These are phyloP conservation scores for Carassius auratus DNA, from an alignment of 2,113 vertebrate species.

Conservation along the genomic window DNA sequence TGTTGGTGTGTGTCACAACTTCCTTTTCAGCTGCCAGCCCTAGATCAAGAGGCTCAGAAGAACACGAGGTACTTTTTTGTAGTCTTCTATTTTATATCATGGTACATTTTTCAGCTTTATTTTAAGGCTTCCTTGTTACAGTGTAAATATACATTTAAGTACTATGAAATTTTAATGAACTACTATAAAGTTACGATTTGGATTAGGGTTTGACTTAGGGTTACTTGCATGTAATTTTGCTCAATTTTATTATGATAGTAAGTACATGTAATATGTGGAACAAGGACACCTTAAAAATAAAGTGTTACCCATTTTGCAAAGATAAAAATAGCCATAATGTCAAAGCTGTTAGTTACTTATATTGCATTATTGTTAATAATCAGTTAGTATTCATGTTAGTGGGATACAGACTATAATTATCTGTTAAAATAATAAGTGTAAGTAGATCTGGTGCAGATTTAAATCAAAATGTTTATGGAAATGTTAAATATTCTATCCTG, in stretches of 20 bases:
- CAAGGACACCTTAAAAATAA: no score
- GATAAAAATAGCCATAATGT: neutral
- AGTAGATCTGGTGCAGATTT: neutral
- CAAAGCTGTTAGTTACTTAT: neutral
- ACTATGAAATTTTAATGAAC: no score
- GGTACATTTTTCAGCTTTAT: neutral
- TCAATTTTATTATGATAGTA: no score
- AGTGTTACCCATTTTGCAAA: no score
- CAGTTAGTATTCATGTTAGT: neutral
- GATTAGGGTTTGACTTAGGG: no score
- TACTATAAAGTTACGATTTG: no score
- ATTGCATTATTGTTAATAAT: neutral
- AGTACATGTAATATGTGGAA: no score
- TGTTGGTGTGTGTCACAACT: constrained; percentile 66
- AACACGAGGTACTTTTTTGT: constrained; percentile 60
- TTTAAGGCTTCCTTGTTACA: no score
- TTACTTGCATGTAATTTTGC: no score
- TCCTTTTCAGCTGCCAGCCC: constrained; percentile 73
- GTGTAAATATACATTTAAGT: no score
- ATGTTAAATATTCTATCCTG: neutral
- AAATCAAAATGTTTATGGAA: neutral
- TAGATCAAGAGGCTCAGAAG: constrained; percentile 59
- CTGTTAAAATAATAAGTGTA: neutral
- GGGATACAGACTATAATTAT: neutral
- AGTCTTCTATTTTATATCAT: neutral